Percentiles rank a stretch among this genome's conserved stretches.
These are phyloP conservation scores for Carassius gibelio DNA, from an alignment of 2,113 vertebrate genomes.

Conservation along the genomic window DNA sequence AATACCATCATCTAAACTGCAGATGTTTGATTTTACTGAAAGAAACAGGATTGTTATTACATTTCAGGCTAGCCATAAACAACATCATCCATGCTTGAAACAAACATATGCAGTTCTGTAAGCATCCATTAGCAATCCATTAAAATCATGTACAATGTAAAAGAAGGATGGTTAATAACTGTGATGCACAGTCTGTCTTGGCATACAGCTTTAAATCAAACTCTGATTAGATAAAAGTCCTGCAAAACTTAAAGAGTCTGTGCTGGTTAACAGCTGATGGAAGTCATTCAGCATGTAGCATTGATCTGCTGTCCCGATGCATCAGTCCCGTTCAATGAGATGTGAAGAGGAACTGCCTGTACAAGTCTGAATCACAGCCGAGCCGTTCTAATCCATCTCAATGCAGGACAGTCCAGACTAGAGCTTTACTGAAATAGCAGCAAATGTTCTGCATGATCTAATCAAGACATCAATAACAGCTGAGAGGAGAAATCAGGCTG, in stretches of 20 bases:
- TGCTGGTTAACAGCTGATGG: constrained; percentile 18
- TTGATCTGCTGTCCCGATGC: constrained; percentile 41
- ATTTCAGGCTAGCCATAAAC: background rate
- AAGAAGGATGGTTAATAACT: background rate
- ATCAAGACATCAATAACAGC: constrained; percentile 17
- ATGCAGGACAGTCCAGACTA: background rate
- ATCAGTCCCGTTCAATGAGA: constrained; percentile 37
- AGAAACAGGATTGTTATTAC: background rate
- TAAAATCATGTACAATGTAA: background rate
- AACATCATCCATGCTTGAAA: background rate
- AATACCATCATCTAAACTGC: background rate
- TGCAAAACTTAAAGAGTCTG: background rate
- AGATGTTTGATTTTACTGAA: background rate
- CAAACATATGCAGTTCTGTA: background rate
- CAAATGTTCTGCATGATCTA: constrained; percentile 17
- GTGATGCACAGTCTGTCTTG: background rate
- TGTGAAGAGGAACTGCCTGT: background rate
- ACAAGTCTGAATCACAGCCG: background rate
- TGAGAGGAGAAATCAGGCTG: constrained; percentile 25
- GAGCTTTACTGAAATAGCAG: constrained; percentile 33
- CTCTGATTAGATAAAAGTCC: background rate
- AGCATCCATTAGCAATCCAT: background rate
- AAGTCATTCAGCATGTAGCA: constrained; percentile 41
- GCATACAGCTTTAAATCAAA: background rate
- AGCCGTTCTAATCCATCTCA: background rate